Evolutionary conservation across 1,140 invertebrate genomes (phyloP).

Genomic region (Heliothis virescens): DNA sequence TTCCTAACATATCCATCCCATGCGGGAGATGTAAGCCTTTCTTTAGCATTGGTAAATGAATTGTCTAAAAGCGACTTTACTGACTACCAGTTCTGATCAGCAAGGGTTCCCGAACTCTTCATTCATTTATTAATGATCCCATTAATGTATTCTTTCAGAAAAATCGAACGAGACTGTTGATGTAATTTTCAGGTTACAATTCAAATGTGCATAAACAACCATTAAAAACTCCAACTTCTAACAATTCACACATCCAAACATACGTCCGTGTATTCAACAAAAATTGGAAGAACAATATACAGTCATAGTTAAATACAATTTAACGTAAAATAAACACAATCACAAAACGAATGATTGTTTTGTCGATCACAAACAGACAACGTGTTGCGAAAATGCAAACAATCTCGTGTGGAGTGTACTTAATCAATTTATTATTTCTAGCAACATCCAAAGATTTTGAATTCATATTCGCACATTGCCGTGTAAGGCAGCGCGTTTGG

Average conservation of each 20-base stretch:
- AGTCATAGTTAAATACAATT: background rate
- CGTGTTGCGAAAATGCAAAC: constrained; percentile 38
- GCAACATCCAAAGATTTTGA: constrained; percentile 36
- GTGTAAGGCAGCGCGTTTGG: background rate
- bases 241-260: background rate
- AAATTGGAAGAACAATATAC: constrained; percentile 10
- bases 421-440: constrained; percentile 38
- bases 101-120: too few relatives aligned
- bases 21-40: too few relatives aligned
- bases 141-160: too few relatives aligned
- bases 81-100: too few relatives aligned
- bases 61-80: too few relatives aligned
- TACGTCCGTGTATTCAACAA: constrained; percentile 8
- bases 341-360: constrained; percentile 24
- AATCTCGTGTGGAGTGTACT: constrained; percentile 29
- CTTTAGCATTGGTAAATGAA: too few relatives aligned
- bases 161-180: too few relatives aligned
- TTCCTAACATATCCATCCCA: too few relatives aligned
- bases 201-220: too few relatives aligned
- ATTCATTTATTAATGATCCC: too few relatives aligned
- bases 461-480: constrained; percentile 35
- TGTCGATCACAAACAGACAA: constrained; percentile 6
- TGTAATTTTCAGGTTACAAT: too few relatives aligned
- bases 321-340: background rate
- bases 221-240: too few relatives aligned